These are phyloP conservation scores for Macrosiphum euphorbiae DNA, from an alignment of 2,888 invertebrate species.

Conservation along the genomic window DNA sequence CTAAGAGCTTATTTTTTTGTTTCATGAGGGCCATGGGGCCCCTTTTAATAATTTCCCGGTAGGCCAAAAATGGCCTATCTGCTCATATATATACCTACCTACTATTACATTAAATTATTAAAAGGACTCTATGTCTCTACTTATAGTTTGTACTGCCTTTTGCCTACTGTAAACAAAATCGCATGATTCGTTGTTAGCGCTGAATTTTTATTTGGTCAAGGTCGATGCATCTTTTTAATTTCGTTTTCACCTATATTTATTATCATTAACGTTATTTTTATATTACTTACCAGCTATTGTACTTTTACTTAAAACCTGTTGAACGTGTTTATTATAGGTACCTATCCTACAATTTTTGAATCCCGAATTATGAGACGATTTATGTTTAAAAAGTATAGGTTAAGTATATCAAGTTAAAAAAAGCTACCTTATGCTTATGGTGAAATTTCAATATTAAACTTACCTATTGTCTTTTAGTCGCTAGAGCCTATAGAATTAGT, in stretches of 20 bases:
- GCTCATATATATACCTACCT: no score
- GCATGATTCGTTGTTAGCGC: neutral
- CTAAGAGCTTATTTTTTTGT: no score
- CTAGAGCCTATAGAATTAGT: neutral
- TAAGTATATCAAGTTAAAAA: neutral
- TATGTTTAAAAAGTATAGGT: neutral
- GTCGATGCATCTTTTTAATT: neutral
- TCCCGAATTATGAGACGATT: neutral
- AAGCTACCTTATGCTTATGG: neutral
- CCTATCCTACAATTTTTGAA: neutral
- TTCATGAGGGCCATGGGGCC: no score
- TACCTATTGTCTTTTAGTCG: neutral
- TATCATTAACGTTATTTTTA: neutral
- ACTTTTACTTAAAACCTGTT: neutral
- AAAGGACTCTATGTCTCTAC: no score
- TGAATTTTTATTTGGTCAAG: slow-evolving; percentile 1
- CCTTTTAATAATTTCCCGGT: no score
- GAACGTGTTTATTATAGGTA: neutral
- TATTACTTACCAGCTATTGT: neutral
- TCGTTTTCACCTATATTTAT: neutral
- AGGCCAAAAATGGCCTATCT: no score
- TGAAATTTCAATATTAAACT: neutral
- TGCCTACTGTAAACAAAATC: neutral
- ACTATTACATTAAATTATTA: no score
- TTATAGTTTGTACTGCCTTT: no score